Base-by-base conservation (phyloP, 2,888 invertebrate genomes). In the Parasteatoda lunata region DNA sequence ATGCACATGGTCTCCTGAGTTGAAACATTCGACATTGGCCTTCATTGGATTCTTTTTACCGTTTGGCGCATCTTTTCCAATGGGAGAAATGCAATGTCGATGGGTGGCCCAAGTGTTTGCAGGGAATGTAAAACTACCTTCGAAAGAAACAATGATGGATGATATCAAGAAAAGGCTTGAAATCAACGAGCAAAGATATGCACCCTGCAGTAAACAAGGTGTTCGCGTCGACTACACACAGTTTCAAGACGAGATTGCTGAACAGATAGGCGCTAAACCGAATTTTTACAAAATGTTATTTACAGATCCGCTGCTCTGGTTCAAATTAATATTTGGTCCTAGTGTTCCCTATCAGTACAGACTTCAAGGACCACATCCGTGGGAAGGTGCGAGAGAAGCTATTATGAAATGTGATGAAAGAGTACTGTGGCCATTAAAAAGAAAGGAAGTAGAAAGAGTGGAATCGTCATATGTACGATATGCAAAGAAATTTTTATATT, bases 201-300 rank as follows among this genome's bases (percentile, higher is more conserved):
- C 54, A 0, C 84, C 84, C n/a, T 47, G 66, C 9, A 69, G 79
- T 13, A 73, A 75, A 49, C 68, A 51, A 49, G 52, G 64, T 0
- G n/a, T 73, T 30, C 47, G 70, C 3, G 66, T 77, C 30, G 91
- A 91, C 66, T 91, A 89, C 77, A 82, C 91, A 2, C 65, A 70
- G 11, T 92, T 91, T 89, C 92, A 92, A 92, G 93, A 93, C 88
- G 92, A 92, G 78, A 86, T 93, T 84, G 92, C 93, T 7, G 89
- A 90, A 47, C 65, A 91, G 5, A 89, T 91, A 54, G 93, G 93
- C 15, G 91, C 91, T 85, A 91, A 91, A 84, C 93, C 93, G 0
- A 90, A 92, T 87, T 70, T 92, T 48, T 79, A 91, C 90, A 90
- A 90, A 90, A 89, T 90, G 13, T 77, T 90, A 54, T 69, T 91